Evolutionary conservation across 2,797 vertebrate genomes (phyloP), one percentile per base, ranked within the genome.

Genomic region (Rhabdophis nuchalis): DNA sequence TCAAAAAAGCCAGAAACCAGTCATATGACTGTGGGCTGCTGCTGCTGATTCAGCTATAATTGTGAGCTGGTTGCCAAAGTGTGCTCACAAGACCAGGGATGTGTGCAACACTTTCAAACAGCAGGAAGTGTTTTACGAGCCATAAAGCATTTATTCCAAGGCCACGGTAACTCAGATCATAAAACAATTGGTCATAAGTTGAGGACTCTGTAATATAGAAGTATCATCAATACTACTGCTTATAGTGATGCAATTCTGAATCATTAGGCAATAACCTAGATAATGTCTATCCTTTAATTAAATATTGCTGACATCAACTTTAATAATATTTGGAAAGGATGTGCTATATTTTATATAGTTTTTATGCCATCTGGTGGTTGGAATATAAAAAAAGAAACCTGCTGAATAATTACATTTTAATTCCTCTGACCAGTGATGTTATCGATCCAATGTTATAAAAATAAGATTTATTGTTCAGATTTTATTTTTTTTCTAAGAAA

Each of bases 311-410:
- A 18, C n/a, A 58, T 93, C 50, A 85, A 58, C 36, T 36, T 85
- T 27, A 85, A 86, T 32, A 89, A 1, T 72, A 86, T 20, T 29
- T 50, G 58, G 72, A 91, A 25, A 0, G 0, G 0, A 23, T 90
- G 41, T 29, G 6, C 56, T 53, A 91, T 91, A 89, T 94, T 96
- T 95, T 91, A 85, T 92, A 95, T 95, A 92, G 94, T 95, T 95
- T 96, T 95, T 94, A 94, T 96, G 96, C 96, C 96, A 97, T 68
- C 96, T 96, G 93, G 87, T 96, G 96, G 96, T 93, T 93, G 94
- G 36, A 94, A 57, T 20, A 27, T 92, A 25, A 23, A 89, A 41
- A 41, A 58, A 91, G 85, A 90, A 5, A 36, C 56, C 5, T n/a
- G 54, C 53, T 18, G n/a, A 29, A 1, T 89, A 86, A 93, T 91